phyloP scores from a whole-genome alignment of 2,113 vertebrate species.

The Australoheros scitulus region DNA sequence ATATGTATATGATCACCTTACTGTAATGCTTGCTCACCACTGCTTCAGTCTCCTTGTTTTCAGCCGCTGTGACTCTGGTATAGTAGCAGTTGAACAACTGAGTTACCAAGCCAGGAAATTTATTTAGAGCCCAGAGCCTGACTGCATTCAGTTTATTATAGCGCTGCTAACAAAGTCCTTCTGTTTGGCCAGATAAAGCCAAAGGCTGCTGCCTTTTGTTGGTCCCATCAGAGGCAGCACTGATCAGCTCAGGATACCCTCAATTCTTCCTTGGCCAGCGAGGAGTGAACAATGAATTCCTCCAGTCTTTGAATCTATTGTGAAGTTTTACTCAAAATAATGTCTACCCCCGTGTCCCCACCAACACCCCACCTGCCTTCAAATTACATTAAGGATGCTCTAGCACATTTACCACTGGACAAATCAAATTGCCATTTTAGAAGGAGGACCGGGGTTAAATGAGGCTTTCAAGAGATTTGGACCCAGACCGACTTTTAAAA shows the following conservation, averaged over 20 bases:
- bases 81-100: slow-evolving; percentile 58
- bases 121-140: slow-evolving; percentile 54
- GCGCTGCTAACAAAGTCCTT: slow-evolving; percentile 60
- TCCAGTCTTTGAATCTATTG: slow-evolving; percentile 13
- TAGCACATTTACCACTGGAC: slow-evolving; percentile 74
- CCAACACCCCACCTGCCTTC: slow-evolving; percentile 25
- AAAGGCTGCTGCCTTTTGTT: slow-evolving; percentile 53
- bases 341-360: slow-evolving; percentile 27
- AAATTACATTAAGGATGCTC: slow-evolving; percentile 72
- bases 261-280: slow-evolving; percentile 4
- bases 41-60: slow-evolving; percentile 11
- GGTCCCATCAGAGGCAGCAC: slow-evolving; percentile 35
- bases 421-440: slow-evolving; percentile 73
- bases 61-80: neutral
- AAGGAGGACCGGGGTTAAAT: slow-evolving; percentile 71
- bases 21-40: neutral
- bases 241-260: slow-evolving; percentile 36
- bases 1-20: too few relatives aligned
- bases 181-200: slow-evolving; percentile 59
- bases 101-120: slow-evolving; percentile 62
- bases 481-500: slow-evolving; percentile 68
- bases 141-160: slow-evolving; percentile 63
- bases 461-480: slow-evolving; percentile 73
- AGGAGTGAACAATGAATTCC: slow-evolving; percentile 41
- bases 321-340: slow-evolving; percentile 52